Conservation (phyloP, 2,113 vertebrate species). For the Muntiacus muntjak region DNA sequence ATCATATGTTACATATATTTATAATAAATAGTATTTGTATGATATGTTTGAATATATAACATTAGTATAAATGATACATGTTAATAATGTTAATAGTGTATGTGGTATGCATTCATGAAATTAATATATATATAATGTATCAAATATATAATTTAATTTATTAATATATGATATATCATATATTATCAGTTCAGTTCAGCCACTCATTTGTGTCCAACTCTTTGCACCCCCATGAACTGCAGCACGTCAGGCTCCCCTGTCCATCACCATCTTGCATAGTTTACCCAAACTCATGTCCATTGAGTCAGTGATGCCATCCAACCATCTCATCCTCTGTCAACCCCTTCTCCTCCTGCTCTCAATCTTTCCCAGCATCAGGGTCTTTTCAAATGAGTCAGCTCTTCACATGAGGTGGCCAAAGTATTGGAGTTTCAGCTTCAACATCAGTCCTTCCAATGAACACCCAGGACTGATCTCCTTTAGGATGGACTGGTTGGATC, state of each 20-base stretch:
- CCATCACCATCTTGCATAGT: too few relatives aligned
- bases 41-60: not conserved
- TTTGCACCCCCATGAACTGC: not conserved
- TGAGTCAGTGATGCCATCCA: not conserved
- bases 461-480: too few relatives aligned
- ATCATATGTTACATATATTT: not conserved
- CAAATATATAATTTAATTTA: not conserved
- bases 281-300: not conserved
- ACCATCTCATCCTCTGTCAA: too few relatives aligned
- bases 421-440: not conserved
- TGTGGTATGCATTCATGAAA: not conserved
- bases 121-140: not conserved
- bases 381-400: not conserved
- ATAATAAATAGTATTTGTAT: not conserved
- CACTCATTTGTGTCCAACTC: accelerated
- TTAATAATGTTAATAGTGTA: not conserved
- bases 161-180: not conserved
- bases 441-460: too few relatives aligned
- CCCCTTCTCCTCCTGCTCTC: too few relatives aligned
- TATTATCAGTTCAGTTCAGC: not conserved
- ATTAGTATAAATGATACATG: not conserved
- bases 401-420: not conserved
- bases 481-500: too few relatives aligned
- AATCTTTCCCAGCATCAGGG: too few relatives aligned
- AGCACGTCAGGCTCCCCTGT: not conserved